Percentiles rank a stretch among this genome's conserved stretches.
Evolutionary conservation across 2,797 vertebrate species (phyloP).

Genomic region (Phoxinus dragarum): DNA sequence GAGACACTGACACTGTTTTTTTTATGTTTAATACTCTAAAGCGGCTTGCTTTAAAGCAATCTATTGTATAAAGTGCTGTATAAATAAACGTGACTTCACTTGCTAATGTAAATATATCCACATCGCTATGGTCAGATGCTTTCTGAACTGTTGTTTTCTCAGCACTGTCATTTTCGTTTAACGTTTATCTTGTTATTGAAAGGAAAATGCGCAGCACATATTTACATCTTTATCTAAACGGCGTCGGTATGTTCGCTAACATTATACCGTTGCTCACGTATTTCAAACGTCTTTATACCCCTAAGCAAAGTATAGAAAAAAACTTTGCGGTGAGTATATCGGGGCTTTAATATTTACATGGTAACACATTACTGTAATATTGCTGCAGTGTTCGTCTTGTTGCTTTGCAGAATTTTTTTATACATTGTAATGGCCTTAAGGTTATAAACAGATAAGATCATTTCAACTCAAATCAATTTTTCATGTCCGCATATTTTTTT

Average conservation of each 20-base stretch:
- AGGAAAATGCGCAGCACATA: not conserved
- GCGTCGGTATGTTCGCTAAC: not conserved
- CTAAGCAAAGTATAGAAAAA: too few relatives aligned
- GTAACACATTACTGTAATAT: not conserved
- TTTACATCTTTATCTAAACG: not conserved
- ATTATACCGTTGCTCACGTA: not conserved
- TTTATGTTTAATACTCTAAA: not conserved
- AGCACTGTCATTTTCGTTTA: not conserved
- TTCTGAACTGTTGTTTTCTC: not conserved
- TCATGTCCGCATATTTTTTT: not conserved
- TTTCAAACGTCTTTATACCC: not conserved
- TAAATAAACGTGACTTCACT: not conserved
- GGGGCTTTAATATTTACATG: too few relatives aligned
- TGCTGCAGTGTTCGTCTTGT: not conserved
- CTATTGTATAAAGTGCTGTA: not conserved
- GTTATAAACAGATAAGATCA: not conserved
- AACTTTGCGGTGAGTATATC: too few relatives aligned
- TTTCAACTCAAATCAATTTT: not conserved
- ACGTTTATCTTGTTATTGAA: not conserved
- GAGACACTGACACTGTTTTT: not conserved
- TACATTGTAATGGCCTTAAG: not conserved
- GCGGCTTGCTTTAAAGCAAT: not conserved
- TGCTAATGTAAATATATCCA: not conserved
- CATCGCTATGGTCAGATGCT: too few relatives aligned
- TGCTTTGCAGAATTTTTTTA: slow-evolving; percentile 2